A percentile compares a stretch with the other conserved stretches of the same genome.
phyloP scores from a whole-genome alignment of 2,888 invertebrate species.

The Acleris literana region DNA sequence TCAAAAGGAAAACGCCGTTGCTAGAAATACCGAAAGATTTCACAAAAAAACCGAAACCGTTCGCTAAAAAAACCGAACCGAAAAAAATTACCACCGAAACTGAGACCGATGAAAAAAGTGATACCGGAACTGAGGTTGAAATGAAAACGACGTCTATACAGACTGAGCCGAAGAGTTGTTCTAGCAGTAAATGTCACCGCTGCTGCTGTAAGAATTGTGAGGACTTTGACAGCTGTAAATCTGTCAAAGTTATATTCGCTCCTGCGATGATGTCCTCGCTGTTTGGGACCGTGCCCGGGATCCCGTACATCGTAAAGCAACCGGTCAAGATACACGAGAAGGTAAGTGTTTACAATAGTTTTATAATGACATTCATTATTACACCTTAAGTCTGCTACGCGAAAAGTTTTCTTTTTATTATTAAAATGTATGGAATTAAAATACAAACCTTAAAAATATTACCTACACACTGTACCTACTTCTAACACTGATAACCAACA shows the following conservation, averaged over 20 bases:
- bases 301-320: conserved; percentile 67
- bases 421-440: no score
- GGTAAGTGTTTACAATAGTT: conserved; percentile 50
- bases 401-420: no score
- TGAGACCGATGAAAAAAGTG: conserved; percentile 14
- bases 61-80: conserved; percentile 31
- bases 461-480: no score
- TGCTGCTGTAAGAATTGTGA: conserved; percentile 53
- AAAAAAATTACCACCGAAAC: conserved; percentile 19
- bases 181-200: conserved; percentile 47
- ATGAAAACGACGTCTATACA: conserved; percentile 51
- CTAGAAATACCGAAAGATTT: conserved; percentile 64
- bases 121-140: conserved; percentile 39
- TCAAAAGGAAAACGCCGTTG: conserved; percentile 66
- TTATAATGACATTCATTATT: background rate
- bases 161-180: conserved; percentile 39
- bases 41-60: conserved; percentile 66
- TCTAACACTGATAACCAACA: no score
- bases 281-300: conserved; percentile 61
- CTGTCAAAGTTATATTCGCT: conserved; percentile 72
- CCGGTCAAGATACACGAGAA: conserved; percentile 58
- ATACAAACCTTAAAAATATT: no score
- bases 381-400: no score
- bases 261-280: conserved; percentile 75
- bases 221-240: conserved; percentile 48